Base-by-base conservation (phyloP, 2,113 vertebrate genomes). In the Crocuta crocuta region DNA sequence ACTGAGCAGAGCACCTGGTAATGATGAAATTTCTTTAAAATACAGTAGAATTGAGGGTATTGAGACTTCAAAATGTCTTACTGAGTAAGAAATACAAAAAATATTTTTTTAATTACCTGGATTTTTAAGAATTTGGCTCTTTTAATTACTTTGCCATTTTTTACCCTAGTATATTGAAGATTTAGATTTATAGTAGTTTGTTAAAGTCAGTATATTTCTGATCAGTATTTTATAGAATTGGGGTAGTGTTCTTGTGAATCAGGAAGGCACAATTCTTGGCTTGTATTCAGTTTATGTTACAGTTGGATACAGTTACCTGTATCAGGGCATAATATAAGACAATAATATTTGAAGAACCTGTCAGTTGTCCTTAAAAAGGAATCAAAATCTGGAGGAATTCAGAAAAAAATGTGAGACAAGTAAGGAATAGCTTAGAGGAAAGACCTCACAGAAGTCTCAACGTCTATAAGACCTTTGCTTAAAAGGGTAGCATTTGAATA, bases 41-140 rank as follows among this genome's bases (percentile, higher is more conserved):
- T 92, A 76, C 58, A 89, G n/a, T 91, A 79, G 92, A 94, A 71
- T 45, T 89, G 71, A 78, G 33, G 28, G n/a, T 85, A 4, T 94
- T 39, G 24, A 28, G 73, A 33, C 58, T 53, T 87, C 55, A 94
- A 71, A 91, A 50, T 84, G 85, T 1, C 12, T 35, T 91, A 10
- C 55, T 71, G 76, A 91, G 53, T 93, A 95, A 89, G 61, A 94
- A 95, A 81, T 81, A 31, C 28, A 78, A 50, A 96, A 92, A 71
- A 84, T 7, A 58, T 11, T 81, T 93, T 87, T 70, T 61, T 73
- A 70, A 87, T 94, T 83, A 50, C n/a, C 24, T 85, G 24, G 16
- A 55, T 88, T 97, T 90, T 84, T 80, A 94, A 92, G 16, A 90
- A 48, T 81, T 48, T 92, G 68, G 21, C 31, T 65, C 12, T 19